Conservation (phyloP, 2,113 vertebrate species). For the Crypturellus undulatus region DNA sequence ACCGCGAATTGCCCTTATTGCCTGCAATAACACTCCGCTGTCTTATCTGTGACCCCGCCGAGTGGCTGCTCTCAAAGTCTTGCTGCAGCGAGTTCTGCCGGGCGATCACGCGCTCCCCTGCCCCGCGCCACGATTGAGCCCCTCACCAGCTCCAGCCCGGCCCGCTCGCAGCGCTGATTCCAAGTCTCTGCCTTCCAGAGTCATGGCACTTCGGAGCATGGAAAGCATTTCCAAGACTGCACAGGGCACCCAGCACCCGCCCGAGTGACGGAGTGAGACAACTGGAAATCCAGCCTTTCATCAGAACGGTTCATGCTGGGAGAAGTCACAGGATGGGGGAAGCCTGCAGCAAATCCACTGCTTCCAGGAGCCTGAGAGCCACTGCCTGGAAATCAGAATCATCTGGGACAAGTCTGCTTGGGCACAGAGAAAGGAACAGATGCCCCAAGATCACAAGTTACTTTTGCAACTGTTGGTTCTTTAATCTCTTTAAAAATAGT, state of each 20-base stretch:
- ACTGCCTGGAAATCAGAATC: background rate
- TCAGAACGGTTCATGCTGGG: background rate
- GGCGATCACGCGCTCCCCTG: background rate
- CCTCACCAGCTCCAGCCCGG: background rate
- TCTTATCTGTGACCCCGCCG: background rate
- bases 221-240: background rate
- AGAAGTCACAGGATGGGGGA: background rate
- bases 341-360: background rate
- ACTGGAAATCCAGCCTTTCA: background rate
- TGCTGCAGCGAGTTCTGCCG: background rate
- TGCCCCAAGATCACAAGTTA: background rate
- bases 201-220: background rate
- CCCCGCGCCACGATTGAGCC: background rate
- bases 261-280: background rate
- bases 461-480: background rate
- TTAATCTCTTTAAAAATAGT: background rate
- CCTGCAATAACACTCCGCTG: slow-evolving; percentile 17
- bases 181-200: background rate
- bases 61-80: background rate
- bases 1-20: background rate
- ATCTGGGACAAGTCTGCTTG: background rate
- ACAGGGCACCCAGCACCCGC: background rate
- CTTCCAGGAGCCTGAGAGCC: background rate
- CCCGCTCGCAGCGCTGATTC: background rate
- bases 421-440: background rate